Conservation (phyloP, 2,113 vertebrate genomes). For the Plectropomus leopardus region DNA sequence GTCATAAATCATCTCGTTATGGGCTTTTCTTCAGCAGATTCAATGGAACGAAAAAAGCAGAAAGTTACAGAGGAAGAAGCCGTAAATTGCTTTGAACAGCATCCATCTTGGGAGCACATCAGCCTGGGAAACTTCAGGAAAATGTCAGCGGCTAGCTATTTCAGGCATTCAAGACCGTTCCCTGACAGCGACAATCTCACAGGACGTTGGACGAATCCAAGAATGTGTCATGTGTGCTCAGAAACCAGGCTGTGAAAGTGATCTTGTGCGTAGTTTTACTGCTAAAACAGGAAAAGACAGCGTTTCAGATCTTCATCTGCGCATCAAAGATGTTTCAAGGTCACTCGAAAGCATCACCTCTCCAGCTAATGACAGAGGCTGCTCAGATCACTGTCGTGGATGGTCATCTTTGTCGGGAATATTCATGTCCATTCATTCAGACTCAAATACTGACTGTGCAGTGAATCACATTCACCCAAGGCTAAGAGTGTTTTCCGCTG, state of each 20-base stretch:
- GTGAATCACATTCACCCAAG: constrained; percentile 1
- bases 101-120: constrained; percentile 29
- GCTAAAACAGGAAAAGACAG: background rate
- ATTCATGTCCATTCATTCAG: constrained; percentile 8
- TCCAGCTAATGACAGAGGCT: background rate
- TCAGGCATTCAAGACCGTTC: constrained; percentile 36
- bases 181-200: constrained; percentile 38
- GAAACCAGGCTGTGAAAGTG: background rate
- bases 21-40: background rate
- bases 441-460: background rate
- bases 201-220: constrained; percentile 1
- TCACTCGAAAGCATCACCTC: background rate
- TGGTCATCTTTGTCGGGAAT: background rate
- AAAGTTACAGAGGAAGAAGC: constrained; percentile 20
- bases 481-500: constrained; percentile 17
- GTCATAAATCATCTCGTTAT: background rate
- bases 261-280: background rate
- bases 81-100: constrained; percentile 10
- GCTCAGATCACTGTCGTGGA: background rate
- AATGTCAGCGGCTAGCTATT: constrained; percentile 29
- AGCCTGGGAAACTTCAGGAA: constrained; percentile 31
- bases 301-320: background rate
- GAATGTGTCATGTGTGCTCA: background rate
- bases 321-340: constrained; percentile 1
- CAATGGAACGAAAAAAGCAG: constrained; percentile 8